Percentiles rank a stretch among this genome's conserved stretches.
Evolutionary conservation across 2,797 vertebrate species (phyloP).

Genomic region (Anolis apletophallus): DNA sequence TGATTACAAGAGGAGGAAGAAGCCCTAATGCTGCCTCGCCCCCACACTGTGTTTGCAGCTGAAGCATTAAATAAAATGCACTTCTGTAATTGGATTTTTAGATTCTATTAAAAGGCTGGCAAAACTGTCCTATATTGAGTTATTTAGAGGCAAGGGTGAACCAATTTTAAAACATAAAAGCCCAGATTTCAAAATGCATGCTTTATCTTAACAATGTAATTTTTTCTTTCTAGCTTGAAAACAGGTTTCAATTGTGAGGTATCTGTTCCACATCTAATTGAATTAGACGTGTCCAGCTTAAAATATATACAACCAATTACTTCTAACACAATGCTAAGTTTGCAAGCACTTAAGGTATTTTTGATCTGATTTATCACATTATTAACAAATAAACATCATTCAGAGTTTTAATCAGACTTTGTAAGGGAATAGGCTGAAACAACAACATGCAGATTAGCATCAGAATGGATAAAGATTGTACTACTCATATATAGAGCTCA

Average conservation of each 20-base stretch:
- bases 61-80: not conserved
- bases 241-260: not conserved
- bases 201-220: not conserved
- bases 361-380: conserved; percentile 7
- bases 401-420: not conserved
- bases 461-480: not conserved
- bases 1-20: not conserved
- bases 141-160: conserved; percentile 19
- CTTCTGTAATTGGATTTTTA: not conserved
- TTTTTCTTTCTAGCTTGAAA: conserved; percentile 16
- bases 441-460: not conserved
- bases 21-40: not conserved
- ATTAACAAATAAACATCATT: conserved; percentile 16
- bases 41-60: not conserved
- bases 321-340: conserved; percentile 10
- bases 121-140: not conserved
- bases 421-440: not conserved
- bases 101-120: not conserved
- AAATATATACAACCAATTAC: not conserved
- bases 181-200: not conserved
- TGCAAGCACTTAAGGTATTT: conserved; percentile 6
- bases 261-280: conserved; percentile 22
- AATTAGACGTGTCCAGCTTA: not conserved
- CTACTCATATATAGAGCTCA: not conserved
- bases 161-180: conserved; percentile 14